Evolutionary conservation across 64 coral and sea anemone genomes (phyloP).

Genomic region (Acropora yongei): DNA sequence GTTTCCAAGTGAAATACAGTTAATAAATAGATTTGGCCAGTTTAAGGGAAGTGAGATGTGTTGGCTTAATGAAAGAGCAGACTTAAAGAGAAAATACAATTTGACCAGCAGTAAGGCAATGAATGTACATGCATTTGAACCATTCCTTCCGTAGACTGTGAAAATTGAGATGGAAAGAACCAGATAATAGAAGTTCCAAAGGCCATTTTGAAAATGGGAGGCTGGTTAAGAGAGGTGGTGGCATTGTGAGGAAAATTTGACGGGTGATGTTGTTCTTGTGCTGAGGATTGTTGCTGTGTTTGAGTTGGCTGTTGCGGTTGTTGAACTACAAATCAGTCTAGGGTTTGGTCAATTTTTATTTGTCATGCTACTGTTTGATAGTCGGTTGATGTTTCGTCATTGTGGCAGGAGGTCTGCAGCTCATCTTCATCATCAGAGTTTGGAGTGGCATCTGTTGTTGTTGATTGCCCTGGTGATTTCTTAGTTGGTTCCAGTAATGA

Average conservation of each 20-base stretch:
- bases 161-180: slow-evolving; percentile 40
- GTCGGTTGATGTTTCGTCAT: not conserved
- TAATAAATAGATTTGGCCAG: slow-evolving; percentile 22
- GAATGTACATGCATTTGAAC: slow-evolving; percentile 61
- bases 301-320: slow-evolving; percentile 11
- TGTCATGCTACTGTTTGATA: slow-evolving; percentile 19
- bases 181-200: slow-evolving; percentile 21
- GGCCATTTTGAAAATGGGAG: slow-evolving; percentile 20
- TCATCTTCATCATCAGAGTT: slow-evolving; percentile 1
- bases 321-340: slow-evolving; percentile 27
- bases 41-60: not conserved
- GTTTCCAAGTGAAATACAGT: slow-evolving; percentile 43
- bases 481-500: slow-evolving; percentile 19
- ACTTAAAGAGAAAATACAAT: slow-evolving; percentile 7
- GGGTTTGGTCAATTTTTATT: not conserved
- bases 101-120: slow-evolving; percentile 55
- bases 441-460: not conserved
- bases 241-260: not conserved
- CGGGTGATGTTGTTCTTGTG: not conserved
- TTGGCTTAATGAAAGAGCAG: slow-evolving; percentile 8
- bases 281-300: slow-evolving; percentile 1
- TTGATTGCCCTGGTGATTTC: not conserved
- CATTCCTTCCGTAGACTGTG: slow-evolving; percentile 60
- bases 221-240: not conserved
- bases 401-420: not conserved